phyloP scores from a whole-genome alignment of 2,113 vertebrate species.

The Dolichotis patagonum region DNA sequence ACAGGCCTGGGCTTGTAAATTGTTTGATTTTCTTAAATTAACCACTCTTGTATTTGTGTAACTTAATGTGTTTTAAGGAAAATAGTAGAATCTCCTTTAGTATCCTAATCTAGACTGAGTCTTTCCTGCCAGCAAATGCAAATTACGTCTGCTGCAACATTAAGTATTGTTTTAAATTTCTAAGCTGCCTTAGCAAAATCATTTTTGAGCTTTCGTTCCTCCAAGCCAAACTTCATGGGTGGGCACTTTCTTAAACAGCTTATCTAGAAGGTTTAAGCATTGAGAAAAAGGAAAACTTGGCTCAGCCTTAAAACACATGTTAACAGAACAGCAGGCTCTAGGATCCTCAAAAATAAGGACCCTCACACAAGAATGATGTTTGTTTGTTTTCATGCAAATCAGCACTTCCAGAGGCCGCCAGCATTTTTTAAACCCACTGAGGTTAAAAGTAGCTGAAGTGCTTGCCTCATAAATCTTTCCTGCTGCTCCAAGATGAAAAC shows the following conservation, averaged over 20 bases:
- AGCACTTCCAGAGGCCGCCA: constrained; percentile 28
- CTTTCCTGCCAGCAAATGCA: constrained; percentile 20
- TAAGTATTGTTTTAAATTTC: constrained; percentile 52
- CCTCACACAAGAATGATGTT: constrained; percentile 38
- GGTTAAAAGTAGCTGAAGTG: background rate
- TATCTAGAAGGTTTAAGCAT: constrained; percentile 33
- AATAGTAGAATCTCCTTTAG: background rate
- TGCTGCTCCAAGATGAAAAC: background rate
- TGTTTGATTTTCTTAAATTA: background rate
- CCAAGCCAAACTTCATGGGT: constrained; percentile 32
- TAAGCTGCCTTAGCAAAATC: constrained; percentile 17
- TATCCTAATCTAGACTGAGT: background rate
- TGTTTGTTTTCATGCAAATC: constrained; percentile 62
- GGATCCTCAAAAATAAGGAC: constrained; percentile 44
- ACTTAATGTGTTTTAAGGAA: constrained; percentile 27
- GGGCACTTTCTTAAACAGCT: constrained; percentile 46
- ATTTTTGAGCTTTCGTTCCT: constrained; percentile 25
- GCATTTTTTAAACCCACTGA: constrained; percentile 31
- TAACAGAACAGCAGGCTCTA: background rate
- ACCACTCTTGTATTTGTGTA: background rate
- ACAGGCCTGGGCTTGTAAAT: background rate
- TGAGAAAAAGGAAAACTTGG: background rate
- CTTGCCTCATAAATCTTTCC: background rate
- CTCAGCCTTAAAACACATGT: constrained; percentile 4
- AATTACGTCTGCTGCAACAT: background rate